phyloP scores from a whole-genome alignment of 2,797 vertebrate species.

The Serranus cabrilla region DNA sequence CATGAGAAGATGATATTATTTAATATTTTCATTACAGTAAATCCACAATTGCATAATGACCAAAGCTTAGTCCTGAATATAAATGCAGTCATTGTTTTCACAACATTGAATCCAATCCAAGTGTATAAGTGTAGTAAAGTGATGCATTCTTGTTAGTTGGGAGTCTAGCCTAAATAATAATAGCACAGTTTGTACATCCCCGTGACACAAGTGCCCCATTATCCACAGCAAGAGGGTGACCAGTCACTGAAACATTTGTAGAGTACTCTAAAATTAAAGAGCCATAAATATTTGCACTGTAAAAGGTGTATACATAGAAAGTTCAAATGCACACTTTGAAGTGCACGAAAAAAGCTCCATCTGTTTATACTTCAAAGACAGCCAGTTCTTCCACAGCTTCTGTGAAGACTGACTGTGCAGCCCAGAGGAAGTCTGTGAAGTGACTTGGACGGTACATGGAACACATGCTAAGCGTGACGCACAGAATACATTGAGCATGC shows the following conservation, averaged over 20 bases:
- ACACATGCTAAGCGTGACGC: slow-evolving; percentile 66
- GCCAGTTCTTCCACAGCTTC: slow-evolving; percentile 66
- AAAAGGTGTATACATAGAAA: slow-evolving; percentile 73
- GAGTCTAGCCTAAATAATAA: not conserved
- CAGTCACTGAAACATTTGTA: slow-evolving; percentile 17
- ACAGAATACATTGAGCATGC: slow-evolving; percentile 58
- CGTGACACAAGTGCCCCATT: slow-evolving; percentile 8
- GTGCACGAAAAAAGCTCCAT: slow-evolving; percentile 71
- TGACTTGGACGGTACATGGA: slow-evolving; percentile 73
- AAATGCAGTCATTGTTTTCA: not conserved
- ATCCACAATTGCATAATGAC: not conserved
- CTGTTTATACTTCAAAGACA: slow-evolving; percentile 82
- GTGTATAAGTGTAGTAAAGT: not conserved
- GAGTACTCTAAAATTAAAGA: slow-evolving; percentile 41
- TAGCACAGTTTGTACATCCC: not conserved
- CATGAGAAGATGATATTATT: too few relatives aligned
- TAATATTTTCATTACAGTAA: not conserved
- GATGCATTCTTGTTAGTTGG: not conserved
- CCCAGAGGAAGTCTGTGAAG: slow-evolving; percentile 80
- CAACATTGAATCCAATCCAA: too few relatives aligned
- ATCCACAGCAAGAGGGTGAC: not conserved
- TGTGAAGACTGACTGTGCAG: slow-evolving; percentile 70
- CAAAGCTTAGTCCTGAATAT: not conserved
- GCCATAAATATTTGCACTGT: slow-evolving; percentile 53
- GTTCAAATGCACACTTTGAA: slow-evolving; percentile 81